Evolutionary conservation across 2,888 invertebrate species (phyloP).

Genomic region (Conus canariensis): DNA sequence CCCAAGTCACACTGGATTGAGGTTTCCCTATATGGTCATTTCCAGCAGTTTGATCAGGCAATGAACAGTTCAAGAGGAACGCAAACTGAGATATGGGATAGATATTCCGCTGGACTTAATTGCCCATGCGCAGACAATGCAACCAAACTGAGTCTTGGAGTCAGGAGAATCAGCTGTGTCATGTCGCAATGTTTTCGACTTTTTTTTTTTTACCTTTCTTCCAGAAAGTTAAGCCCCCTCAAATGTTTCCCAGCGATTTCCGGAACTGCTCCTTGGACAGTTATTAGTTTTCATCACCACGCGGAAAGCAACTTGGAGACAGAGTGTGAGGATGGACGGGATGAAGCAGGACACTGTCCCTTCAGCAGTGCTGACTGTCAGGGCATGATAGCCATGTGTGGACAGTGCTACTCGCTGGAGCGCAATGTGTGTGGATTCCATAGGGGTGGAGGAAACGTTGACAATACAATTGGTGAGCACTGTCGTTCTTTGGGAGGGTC

Average conservation of each 20-base stretch:
- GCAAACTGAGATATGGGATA: too few relatives aligned
- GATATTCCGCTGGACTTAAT: too few relatives aligned
- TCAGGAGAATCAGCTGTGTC: neutral
- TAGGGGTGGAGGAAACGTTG: neutral
- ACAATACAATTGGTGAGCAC: neutral
- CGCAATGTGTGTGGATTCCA: neutral
- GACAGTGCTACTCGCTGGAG: neutral
- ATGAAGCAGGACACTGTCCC: neutral
- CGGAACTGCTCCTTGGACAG: neutral
- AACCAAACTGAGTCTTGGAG: neutral
- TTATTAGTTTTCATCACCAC: neutral
- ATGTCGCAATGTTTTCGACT: neutral
- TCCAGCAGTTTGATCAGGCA: neutral
- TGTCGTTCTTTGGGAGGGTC: neutral
- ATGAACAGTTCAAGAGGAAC: too few relatives aligned
- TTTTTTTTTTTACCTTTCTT: neutral
- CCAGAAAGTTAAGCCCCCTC: neutral
- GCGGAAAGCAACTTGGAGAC: neutral
- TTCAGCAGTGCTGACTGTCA: neutral
- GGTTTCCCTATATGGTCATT: neutral
- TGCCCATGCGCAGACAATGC: too few relatives aligned
- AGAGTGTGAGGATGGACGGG: conserved; percentile 1
- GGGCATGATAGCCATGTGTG: neutral
- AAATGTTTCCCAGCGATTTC: neutral
- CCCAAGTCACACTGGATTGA: neutral